Evolutionary conservation across 1,140 invertebrate genomes (phyloP), one percentile per base, ranked within the genome.

Genomic region (Oscheius sp.): DNA sequence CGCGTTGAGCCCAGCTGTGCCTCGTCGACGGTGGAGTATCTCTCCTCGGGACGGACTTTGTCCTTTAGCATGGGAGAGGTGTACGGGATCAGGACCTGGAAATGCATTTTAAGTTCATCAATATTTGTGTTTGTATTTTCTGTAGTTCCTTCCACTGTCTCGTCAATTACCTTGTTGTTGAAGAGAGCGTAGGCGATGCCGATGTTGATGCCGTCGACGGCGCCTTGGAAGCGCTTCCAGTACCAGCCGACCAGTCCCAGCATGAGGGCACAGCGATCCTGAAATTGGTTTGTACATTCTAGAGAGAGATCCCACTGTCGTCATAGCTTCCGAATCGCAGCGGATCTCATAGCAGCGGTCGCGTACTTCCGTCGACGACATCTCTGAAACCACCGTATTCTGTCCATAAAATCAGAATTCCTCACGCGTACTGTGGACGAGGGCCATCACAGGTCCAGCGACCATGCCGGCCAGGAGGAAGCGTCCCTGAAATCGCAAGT

Each of bases 171-270:
- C 35, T 34, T 68, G 23, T 52, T 49, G 58, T 83, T 74, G 31
- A 72, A n/a, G 26, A 77, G 29, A 1, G 72, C 67, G 58, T 83
- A 81, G 18, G 64, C 59, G n/a, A 78, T 55, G 26, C 81, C 79
- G 20, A 83, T 7, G 59, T 81, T 81, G 32, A 81, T 71, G 29
- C 81, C 81, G 36, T 81, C 81, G 13, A 81, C 80, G 7, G 78
- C 80, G 23, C 80, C 80, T 49, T 81, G 80, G 59, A 81, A 81
- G 7, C 80, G 79, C 46, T 74, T 82, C 80, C 80, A 81, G 62
- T 82, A 82, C 80, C 80, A 82, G 0, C 80, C 80, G 52, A 82
- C 66, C 18, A 82, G 78, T 4, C 78, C 79, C n/a, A 69, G 63
- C 29, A 70, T 31, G 2, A 78, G 35, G 0, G 78, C 61, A 23